Base-by-base conservation (phyloP, 2,113 vertebrate genomes). In the Lasiurus borealis region DNA sequence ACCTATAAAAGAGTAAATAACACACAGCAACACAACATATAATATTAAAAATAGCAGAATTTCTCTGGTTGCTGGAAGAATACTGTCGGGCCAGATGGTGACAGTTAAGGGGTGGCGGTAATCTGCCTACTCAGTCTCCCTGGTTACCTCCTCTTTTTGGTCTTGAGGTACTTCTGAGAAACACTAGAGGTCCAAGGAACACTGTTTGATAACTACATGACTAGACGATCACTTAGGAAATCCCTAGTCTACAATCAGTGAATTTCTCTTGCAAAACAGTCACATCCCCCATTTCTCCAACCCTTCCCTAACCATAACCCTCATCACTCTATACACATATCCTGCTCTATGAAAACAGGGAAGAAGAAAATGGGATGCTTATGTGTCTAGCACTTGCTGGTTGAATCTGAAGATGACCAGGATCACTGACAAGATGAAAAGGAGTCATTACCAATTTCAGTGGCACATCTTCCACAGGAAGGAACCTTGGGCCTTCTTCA, bases 1-100 rank as follows among this genome's bases (percentile, higher is more conserved):
- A 77, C 66, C 19, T 88, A 25, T 64, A 10, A 91, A 95, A 64
- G 23, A 91, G 16, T 69, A 91, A 89, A 68, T 9, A 68, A 76
- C n/a, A 27, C 68, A 59, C 2, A 69, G 71, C 29, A 77, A 50
- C 25, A 6, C 44, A 46, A 50, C n/a, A 92, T 27, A 29, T 16
- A 78, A 48, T 71, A n/a, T 13, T 34, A 78, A 73, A 50, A 44
- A 77, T 0, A 16, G 52, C 31, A 77, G 76, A 64, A 77, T 8
- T 77, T 21, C 9, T 46, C n/a, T 50, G 89, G 36, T 25, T 68
- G n/a, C 66, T 29, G 10, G 69, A 40, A 90, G 68, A 59, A 29
- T 68, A 48, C 77, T 77, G 31, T 72, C 40, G 78, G 80, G n/a
- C 36, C 44, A 29, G 48, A 68, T 50, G 66, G 34, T 80, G 23